Evolutionary conservation across 2,113 vertebrate species (phyloP).

Genomic region (Andinoacara biseriatus): DNA sequence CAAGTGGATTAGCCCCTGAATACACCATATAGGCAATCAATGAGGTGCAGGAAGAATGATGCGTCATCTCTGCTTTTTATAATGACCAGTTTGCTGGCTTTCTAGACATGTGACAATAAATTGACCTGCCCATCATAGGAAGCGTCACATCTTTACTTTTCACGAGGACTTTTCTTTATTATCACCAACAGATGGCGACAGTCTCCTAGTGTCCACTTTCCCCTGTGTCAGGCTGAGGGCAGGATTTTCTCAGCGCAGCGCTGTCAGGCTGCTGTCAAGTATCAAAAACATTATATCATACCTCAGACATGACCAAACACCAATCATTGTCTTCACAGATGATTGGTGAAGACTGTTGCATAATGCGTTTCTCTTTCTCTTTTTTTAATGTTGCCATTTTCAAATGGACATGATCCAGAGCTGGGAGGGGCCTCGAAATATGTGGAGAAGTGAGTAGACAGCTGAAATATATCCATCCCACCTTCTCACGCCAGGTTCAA

Average conservation of each 20-base stretch:
- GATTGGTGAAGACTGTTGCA: rapidly evolving
- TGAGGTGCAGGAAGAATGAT: constrained; percentile 15
- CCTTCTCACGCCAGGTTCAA: not conserved
- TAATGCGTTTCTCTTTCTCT: not conserved
- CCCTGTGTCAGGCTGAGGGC: not conserved
- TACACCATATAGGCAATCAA: constrained; percentile 40
- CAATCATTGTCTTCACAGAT: not conserved
- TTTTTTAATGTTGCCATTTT: not conserved
- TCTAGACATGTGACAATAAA: not conserved
- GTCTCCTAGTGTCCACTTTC: constrained; percentile 18
- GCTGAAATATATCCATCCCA: not conserved
- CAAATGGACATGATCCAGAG: not conserved
- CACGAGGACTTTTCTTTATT: not conserved
- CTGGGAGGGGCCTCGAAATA: constrained; percentile 26
- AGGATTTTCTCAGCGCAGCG: not conserved
- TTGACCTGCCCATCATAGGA: not conserved
- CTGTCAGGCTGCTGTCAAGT: not conserved
- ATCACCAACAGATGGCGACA: constrained; percentile 74
- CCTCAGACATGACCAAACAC: not conserved
- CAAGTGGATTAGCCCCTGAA: constrained; percentile 54
- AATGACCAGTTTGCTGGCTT: not conserved
- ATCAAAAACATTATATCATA: not conserved
- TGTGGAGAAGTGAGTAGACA: not conserved
- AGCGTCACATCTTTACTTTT: not conserved
- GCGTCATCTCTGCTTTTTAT: constrained; percentile 13